These are phyloP conservation scores for Limenitis camilla DNA, from an alignment of 2,888 invertebrate genomes.

Conservation along the genomic window DNA sequence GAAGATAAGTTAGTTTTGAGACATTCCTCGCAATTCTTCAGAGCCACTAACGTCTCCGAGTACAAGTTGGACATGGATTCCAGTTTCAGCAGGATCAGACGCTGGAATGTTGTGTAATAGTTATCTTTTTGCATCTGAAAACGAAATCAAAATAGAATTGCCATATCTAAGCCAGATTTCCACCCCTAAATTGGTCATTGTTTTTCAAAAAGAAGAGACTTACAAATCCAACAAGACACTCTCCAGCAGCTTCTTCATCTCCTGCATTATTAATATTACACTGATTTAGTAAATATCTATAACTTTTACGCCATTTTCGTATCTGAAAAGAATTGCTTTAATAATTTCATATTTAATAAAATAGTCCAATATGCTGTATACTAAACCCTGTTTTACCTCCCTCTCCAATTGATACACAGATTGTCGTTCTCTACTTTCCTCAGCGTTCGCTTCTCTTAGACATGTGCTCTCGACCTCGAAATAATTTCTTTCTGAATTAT, in stretches of 20 bases:
- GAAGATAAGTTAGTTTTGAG: conserved; percentile 32
- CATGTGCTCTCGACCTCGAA: conserved; percentile 38
- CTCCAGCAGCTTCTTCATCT: conserved; percentile 27
- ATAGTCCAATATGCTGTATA: no score
- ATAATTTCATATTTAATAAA: no score
- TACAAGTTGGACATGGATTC: conserved; percentile 35
- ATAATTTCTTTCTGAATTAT: conserved; percentile 33
- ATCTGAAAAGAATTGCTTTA: conserved; percentile 32
- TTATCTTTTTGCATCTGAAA: conserved; percentile 51
- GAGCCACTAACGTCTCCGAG: conserved; percentile 25
- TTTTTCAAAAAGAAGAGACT: conserved; percentile 27
- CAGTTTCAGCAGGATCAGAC: conserved; percentile 41
- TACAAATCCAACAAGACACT: conserved; percentile 45
- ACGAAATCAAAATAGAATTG: not conserved
- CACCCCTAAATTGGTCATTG: not conserved
- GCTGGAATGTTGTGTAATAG: conserved; percentile 40
- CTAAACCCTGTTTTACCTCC: conserved; percentile 34
- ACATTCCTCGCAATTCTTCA: conserved; percentile 37
- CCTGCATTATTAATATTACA: conserved; percentile 36
- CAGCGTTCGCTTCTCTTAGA: conserved; percentile 30
- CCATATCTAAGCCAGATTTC: no score
- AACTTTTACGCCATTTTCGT: conserved; percentile 48
- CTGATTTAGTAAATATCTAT: conserved; percentile 39
- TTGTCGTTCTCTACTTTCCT: conserved; percentile 30
- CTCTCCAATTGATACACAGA: conserved; percentile 40